phyloP scores from a whole-genome alignment of 2,888 invertebrate species.

The Chironomus tentans region DNA sequence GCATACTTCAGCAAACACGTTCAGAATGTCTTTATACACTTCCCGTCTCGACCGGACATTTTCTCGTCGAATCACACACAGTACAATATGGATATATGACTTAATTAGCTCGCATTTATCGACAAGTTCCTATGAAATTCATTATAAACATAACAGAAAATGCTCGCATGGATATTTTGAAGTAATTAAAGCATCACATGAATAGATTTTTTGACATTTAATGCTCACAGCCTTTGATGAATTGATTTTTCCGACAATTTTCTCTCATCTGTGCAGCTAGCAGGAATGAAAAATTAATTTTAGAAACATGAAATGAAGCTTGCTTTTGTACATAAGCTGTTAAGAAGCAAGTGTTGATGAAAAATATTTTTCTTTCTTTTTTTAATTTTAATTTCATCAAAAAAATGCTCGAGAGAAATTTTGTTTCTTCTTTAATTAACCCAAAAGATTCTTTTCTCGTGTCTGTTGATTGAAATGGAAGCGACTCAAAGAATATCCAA shows the following conservation, averaged over 20 bases:
- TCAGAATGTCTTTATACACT: too few species aligned
- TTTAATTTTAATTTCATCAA: neutral
- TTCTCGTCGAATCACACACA: too few species aligned
- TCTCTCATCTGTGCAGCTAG: too few species aligned
- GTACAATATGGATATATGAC: too few species aligned
- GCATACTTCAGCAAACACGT: too few species aligned
- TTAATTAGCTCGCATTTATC: too few species aligned
- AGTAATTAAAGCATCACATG: conserved; percentile 1
- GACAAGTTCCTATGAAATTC: neutral
- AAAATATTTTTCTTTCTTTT: neutral
- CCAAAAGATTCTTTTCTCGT: neutral
- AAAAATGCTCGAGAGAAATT: neutral
- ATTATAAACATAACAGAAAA: neutral
- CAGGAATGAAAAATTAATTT: neutral
- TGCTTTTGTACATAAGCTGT: too few species aligned
- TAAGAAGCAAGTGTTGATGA: too few species aligned
- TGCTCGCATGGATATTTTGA: neutral
- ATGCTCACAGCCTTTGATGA: neutral
- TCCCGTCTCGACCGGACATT: too few species aligned
- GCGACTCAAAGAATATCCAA: neutral
- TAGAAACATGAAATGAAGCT: neutral
- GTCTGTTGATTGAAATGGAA: neutral
- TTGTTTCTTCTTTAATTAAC: conserved; percentile 3
- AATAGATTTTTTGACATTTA: neutral
- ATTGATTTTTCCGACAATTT: conserved; percentile 1